Evolutionary conservation across 2,113 vertebrate genomes (phyloP).

Genomic region (Microcebus jonahi): DNA sequence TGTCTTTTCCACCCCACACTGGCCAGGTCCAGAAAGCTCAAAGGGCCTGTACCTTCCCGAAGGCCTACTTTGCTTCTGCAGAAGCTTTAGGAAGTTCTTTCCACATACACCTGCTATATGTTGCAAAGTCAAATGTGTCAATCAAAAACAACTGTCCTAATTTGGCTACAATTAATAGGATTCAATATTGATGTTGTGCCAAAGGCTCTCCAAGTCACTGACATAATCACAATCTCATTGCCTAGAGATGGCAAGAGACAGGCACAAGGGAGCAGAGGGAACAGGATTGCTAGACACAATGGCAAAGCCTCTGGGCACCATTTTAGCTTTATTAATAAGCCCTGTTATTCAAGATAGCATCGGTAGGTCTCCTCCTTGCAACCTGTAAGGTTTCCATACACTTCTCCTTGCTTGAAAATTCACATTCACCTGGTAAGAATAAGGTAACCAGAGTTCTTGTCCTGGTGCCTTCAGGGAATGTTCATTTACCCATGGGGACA

Average conservation of each 20-base stretch:
- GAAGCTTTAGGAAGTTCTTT: neutral
- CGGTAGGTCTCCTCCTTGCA: neutral
- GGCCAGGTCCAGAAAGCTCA: neutral
- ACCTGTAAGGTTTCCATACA: neutral
- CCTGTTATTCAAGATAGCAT: neutral
- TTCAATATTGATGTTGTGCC: neutral
- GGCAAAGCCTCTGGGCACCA: neutral
- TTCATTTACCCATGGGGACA: neutral
- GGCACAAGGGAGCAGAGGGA: neutral
- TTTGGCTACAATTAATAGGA: neutral
- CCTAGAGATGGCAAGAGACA: neutral
- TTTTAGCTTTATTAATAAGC: neutral
- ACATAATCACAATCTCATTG: neutral
- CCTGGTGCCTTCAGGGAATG: neutral
- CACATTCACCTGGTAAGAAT: slow-evolving; percentile 5
- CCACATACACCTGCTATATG: neutral
- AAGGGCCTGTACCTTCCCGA: neutral
- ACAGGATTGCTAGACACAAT: neutral
- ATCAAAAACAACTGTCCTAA: neutral
- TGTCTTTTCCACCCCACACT: neutral
- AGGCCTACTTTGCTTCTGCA: neutral
- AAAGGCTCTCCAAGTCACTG: neutral
- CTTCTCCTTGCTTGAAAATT: neutral
- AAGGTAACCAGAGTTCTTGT: neutral
- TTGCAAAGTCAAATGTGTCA: neutral